Evolutionary conservation across 2,888 invertebrate genomes (phyloP), one percentile per base, ranked within the genome.

Genomic region (Diadegma fenestrale): DNA sequence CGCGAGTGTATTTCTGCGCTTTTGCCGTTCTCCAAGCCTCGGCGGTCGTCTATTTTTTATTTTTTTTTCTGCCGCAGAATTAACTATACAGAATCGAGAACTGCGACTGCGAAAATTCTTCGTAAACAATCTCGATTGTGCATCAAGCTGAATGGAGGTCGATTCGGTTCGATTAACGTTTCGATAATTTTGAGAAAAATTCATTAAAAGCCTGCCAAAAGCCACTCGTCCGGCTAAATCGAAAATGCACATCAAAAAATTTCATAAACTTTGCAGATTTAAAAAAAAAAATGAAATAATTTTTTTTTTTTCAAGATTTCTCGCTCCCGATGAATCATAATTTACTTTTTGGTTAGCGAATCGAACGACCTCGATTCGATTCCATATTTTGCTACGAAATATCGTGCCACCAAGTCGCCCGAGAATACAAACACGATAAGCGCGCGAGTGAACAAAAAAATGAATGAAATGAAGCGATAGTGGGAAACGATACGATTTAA

Each of bases 401-500:
- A 63, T 30, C 26, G 19, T 43, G 19, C 10, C 1, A 45, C 26
- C 19, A 14, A 63, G 19, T 8, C 10, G n/a, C 48, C n/a, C 8
- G 45, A n/a, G 37, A 68, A 10, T 33, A 43, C 41, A 54, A 73
- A 64, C 37, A n/a, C 66, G 80, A 73, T 66, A 68, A 26, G 54
- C 54, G 17, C 10, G 33, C 12, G 45, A 41, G 17, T 30, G 17
- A 72, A n/a, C 6, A 6, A 58, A 73, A 51, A 43, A 51, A 58
- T 63, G 58, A 63, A 71, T 61, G 45, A 80, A 63, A 71, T 33
- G 48, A 37, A 69, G 41, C 41, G 73, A 76, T 61, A 69, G 68
- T 14, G 81, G 19, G 33, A 33, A 58, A 63, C 41, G 68, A 63
- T 63, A 41, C 61, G 69, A 58, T 61, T 58, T 76, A 81, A 81